Conservation (phyloP, 2,888 invertebrate species). For the Cerastis leucographa region DNA sequence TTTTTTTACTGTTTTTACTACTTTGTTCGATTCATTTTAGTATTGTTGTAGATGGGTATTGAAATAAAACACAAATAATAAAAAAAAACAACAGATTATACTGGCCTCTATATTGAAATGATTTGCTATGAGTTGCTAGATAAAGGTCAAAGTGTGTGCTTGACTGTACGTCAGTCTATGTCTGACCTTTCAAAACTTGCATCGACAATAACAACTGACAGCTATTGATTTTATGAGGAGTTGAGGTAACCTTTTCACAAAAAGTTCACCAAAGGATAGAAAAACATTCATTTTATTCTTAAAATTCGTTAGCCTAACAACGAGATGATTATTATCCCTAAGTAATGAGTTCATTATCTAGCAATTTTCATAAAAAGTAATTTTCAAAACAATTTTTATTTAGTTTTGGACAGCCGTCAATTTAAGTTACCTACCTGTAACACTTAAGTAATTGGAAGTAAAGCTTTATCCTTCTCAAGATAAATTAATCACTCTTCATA, state of each 20-base stretch:
- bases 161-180: no score
- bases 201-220: neutral
- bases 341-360: neutral
- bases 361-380: neutral
- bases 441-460: neutral
- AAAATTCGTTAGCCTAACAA: neutral
- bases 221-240: neutral
- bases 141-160: no score
- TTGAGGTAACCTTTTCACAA: neutral
- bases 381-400: neutral
- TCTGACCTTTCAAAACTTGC: neutral
- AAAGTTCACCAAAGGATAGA: neutral
- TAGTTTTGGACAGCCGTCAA: neutral
- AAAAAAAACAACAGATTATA: neutral
- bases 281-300: neutral
- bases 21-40: no score
- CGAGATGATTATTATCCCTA: neutral
- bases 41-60: neutral
- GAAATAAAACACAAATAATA: neutral
- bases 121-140: no score
- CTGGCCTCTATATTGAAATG: neutral
- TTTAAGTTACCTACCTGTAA: neutral
- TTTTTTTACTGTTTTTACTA: no score
- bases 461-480: neutral
- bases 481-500: conserved; percentile 34